phyloP scores from a whole-genome alignment of 1,140 invertebrate species.

The Hylaeus volcanicus region DNA sequence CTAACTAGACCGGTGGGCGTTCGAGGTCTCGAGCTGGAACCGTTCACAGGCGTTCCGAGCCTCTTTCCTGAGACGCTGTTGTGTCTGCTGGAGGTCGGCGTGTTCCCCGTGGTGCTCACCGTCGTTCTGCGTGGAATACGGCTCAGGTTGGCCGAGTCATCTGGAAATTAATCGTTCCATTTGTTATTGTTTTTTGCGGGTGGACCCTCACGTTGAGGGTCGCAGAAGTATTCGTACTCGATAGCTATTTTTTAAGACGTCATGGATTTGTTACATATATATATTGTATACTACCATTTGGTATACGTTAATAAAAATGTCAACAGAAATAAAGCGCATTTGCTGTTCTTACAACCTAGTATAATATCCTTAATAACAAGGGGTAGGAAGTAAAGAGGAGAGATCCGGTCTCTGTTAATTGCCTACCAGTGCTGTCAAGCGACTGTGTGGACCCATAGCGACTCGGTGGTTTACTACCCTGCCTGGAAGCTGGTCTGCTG shows the following conservation, averaged over 20 bases:
- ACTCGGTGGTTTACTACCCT: slow-evolving; percentile 93
- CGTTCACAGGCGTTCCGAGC: slow-evolving; percentile 73
- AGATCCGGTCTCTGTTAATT: not conserved
- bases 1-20: slow-evolving; percentile 88
- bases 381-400: not conserved
- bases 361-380: no score
- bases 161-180: slow-evolving; percentile 46
- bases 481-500: slow-evolving; percentile 90
- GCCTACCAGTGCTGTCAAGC: slow-evolving; percentile 91
- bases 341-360: no score
- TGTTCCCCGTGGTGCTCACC: slow-evolving; percentile 80
- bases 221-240: no score
- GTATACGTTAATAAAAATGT: no score
- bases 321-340: no score
- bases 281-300: no score
- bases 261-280: no score
- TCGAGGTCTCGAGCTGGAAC: slow-evolving; percentile 85
- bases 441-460: slow-evolving; percentile 95
- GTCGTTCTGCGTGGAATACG: slow-evolving; percentile 87
- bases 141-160: slow-evolving; percentile 83
- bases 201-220: no score
- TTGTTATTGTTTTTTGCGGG: no score
- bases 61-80: slow-evolving; percentile 77
- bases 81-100: slow-evolving; percentile 77
- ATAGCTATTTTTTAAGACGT: no score